These are phyloP conservation scores for Leucophenga montana DNA, from an alignment of 2,888 invertebrate genomes.

Conservation along the genomic window DNA sequence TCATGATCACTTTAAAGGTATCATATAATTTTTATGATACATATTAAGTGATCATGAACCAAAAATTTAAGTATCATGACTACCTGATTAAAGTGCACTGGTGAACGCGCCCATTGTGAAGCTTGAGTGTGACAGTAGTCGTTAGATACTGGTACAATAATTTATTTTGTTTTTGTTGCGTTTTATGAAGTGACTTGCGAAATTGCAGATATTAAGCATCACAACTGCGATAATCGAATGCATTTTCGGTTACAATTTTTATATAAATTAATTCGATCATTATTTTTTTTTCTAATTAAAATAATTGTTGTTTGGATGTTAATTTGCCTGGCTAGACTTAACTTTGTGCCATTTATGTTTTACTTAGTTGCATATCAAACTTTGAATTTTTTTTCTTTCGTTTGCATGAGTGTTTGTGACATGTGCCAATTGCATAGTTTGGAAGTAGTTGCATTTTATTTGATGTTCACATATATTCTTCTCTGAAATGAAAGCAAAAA, in stretches of 20 bases:
- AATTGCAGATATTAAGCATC: background rate
- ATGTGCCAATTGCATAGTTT: background rate
- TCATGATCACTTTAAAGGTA: too few species aligned
- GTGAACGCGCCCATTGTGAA: too few species aligned
- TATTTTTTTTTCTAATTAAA: too few species aligned
- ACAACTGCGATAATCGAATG: background rate
- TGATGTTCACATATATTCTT: conserved; percentile 1
- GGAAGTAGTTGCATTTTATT: background rate
- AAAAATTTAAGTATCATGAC: too few species aligned
- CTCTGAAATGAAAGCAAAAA: background rate
- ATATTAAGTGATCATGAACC: too few species aligned
- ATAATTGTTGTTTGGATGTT: conserved; percentile 26
- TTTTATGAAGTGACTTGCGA: too few species aligned
- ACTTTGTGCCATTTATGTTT: too few species aligned
- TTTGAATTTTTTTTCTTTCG: background rate
- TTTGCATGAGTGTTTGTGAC: background rate
- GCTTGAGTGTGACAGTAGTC: too few species aligned
- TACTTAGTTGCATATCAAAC: background rate
- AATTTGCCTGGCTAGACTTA: background rate
- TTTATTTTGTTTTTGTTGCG: too few species aligned
- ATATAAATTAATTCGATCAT: background rate
- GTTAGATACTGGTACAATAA: too few species aligned
- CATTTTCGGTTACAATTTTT: conserved; percentile 5
- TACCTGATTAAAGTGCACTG: too few species aligned
- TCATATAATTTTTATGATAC: too few species aligned